Percentiles rank a stretch among this genome's conserved stretches.
phyloP scores from a whole-genome alignment of 1,140 invertebrate species.

The Calliphora vicina region DNA sequence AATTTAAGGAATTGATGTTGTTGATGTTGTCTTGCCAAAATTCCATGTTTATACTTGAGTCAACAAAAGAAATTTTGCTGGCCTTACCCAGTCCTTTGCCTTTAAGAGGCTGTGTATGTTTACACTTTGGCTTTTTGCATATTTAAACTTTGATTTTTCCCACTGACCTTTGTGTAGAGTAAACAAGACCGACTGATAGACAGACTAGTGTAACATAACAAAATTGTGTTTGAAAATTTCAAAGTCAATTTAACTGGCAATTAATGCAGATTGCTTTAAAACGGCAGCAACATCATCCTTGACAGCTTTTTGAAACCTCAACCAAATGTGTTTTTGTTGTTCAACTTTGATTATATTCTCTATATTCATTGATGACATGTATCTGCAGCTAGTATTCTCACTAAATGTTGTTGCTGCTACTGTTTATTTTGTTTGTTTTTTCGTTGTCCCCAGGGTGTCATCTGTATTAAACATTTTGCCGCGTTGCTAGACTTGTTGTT shows the following conservation, averaged over 20 bases:
- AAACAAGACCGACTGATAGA: not conserved
- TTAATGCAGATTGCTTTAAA: constrained; percentile 52
- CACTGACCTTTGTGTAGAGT: constrained; percentile 11
- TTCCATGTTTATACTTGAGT: constrained; percentile 23
- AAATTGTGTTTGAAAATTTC: constrained; percentile 31
- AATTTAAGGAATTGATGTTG: not conserved
- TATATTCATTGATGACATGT: constrained; percentile 26
- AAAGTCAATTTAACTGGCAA: constrained; percentile 55
- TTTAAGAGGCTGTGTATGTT: not conserved
- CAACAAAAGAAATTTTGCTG: constrained; percentile 22
- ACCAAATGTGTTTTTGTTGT: no score
- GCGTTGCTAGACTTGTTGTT: constrained; percentile 30
- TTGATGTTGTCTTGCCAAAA: not conserved
- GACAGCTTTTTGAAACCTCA: not conserved
- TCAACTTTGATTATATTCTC: no score
- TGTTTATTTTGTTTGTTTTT: not conserved
- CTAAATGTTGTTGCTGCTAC: not conserved
- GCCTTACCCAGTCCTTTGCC: not conserved
- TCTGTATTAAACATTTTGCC: constrained; percentile 57
- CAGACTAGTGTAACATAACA: not conserved
- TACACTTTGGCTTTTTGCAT: constrained; percentile 31
- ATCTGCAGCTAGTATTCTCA: constrained; percentile 14
- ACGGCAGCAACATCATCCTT: constrained; percentile 36
- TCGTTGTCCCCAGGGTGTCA: constrained; percentile 56
- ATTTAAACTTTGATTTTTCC: constrained; percentile 35